A percentile compares a stretch with the other conserved stretches of the same genome.
Conservation (phyloP, 2,797 vertebrate species). For the Sebastes elongatus region DNA sequence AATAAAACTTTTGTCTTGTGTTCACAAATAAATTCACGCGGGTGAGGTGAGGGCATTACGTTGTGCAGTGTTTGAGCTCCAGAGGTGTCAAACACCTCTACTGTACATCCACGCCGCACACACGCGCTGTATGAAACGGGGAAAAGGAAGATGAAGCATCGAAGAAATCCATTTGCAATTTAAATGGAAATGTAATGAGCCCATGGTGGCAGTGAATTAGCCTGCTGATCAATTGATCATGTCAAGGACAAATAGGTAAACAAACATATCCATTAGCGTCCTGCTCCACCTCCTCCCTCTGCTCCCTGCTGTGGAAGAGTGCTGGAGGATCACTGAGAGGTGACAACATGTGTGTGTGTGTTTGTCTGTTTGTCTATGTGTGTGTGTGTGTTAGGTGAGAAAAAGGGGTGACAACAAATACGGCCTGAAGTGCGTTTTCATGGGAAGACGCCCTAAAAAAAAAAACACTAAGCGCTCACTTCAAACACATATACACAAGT, state of each 20-base stretch:
- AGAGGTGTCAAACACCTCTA: constrained; percentile 19
- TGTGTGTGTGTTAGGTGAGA: constrained; percentile 1
- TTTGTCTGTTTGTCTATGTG: constrained; percentile 19
- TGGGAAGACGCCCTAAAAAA: constrained; percentile 5
- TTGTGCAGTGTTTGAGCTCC: background rate
- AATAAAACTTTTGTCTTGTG: background rate
- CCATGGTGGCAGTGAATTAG: constrained; percentile 87
- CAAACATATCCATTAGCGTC: constrained; percentile 87
- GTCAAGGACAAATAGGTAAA: constrained; percentile 88
- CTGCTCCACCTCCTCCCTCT: constrained; percentile 68
- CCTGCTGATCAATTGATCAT: constrained; percentile 90
- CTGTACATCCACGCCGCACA: constrained; percentile 35
- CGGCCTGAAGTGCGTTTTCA: constrained; percentile 22
- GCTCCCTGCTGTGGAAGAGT: constrained; percentile 72
- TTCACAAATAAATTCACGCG: background rate
- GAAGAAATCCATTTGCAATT: constrained; percentile 85
- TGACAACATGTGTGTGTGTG: constrained; percentile 23
- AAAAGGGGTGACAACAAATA: constrained; percentile 11
- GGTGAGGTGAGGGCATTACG: background rate
- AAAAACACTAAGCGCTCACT: constrained; percentile 10
- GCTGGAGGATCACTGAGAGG: constrained; percentile 64
- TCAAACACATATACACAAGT: constrained; percentile 46
- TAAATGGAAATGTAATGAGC: constrained; percentile 87
- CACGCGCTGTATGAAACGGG: constrained; percentile 8
- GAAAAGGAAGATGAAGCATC: constrained; percentile 58